Evolutionary conservation across 30 jellyfish, hydroid and myxozoan species (phyloP).

Genomic region (Aurelia coerulea): DNA sequence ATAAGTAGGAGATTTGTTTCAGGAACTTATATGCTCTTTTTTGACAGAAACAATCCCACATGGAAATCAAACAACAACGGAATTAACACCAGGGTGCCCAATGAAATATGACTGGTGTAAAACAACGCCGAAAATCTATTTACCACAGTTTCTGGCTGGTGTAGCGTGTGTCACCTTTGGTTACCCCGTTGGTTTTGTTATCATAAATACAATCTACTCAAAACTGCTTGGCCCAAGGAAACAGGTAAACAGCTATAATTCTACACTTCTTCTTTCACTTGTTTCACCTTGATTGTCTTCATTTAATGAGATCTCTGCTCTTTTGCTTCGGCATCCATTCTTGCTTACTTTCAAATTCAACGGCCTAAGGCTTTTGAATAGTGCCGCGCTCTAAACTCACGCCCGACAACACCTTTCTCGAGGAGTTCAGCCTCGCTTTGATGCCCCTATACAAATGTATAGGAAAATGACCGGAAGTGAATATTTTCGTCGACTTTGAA

Average conservation of each 20-base stretch:
- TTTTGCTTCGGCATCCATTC: too few species aligned
- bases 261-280: too few species aligned
- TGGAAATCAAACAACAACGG: slow-evolving; percentile 3
- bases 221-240: slow-evolving; percentile 75
- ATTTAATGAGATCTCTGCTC: too few species aligned
- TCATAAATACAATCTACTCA: slow-evolving; percentile 59
- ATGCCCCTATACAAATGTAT: too few species aligned
- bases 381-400: too few species aligned
- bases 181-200: slow-evolving; percentile 58
- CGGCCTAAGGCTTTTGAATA: too few species aligned
- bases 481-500: too few species aligned
- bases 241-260: neutral
- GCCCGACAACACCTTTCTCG: too few species aligned
- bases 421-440: too few species aligned
- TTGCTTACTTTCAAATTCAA: too few species aligned
- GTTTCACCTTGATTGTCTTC: too few species aligned
- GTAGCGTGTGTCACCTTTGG: slow-evolving; percentile 54
- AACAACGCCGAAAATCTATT: slow-evolving; percentile 68
- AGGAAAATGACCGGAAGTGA: too few species aligned
- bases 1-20: neutral
- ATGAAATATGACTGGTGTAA: slow-evolving; percentile 71
- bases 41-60: slow-evolving; percentile 1
- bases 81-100: slow-evolving; percentile 69
- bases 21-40: neutral
- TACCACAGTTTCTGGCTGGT: slow-evolving; percentile 72